These are phyloP conservation scores for Tuberolachnus salignus DNA, from an alignment of 2,888 invertebrate species.

Conservation along the genomic window DNA sequence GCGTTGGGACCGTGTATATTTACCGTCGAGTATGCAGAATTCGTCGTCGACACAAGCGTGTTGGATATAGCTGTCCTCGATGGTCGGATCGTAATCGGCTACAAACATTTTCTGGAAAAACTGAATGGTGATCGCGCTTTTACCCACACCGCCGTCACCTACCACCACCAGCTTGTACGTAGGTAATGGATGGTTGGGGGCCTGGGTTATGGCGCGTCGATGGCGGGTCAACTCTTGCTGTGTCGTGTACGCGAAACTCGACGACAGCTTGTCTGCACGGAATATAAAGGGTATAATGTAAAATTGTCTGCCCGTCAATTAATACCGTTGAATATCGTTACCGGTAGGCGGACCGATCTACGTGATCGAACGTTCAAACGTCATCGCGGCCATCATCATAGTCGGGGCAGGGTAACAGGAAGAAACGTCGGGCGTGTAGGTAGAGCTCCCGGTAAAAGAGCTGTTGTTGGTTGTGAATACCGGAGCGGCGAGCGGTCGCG, in stretches of 20 bases:
- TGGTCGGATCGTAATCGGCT: slow-evolving; percentile 94
- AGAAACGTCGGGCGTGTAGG: neutral
- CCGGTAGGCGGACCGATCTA: neutral
- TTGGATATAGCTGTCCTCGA: slow-evolving; percentile 93
- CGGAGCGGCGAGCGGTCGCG: too few species aligned
- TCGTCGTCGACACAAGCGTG: slow-evolving; percentile 92
- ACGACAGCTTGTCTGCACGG: slow-evolving; percentile 38
- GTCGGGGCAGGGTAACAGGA: neutral
- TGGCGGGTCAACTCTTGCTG: slow-evolving; percentile 54
- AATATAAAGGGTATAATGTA: neutral
- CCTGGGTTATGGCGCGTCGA: slow-evolving; percentile 66
- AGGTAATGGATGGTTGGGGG: slow-evolving; percentile 60
- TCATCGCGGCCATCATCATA: neutral
- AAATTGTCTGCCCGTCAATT: neutral
- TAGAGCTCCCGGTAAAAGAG: too few species aligned
- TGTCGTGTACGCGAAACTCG: slow-evolving; percentile 48
- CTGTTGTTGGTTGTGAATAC: too few species aligned
- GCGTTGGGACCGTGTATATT: slow-evolving; percentile 57
- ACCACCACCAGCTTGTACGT: slow-evolving; percentile 88
- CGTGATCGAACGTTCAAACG: slow-evolving; percentile 24
- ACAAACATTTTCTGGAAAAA: slow-evolving; percentile 94
- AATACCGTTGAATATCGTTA: neutral
- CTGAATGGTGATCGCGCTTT: slow-evolving; percentile 95
- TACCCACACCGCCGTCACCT: slow-evolving; percentile 93
- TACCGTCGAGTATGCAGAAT: slow-evolving; percentile 89